These are phyloP conservation scores for Crenuchus spilurus DNA, from an alignment of 2,797 vertebrate species.

Conservation along the genomic window DNA sequence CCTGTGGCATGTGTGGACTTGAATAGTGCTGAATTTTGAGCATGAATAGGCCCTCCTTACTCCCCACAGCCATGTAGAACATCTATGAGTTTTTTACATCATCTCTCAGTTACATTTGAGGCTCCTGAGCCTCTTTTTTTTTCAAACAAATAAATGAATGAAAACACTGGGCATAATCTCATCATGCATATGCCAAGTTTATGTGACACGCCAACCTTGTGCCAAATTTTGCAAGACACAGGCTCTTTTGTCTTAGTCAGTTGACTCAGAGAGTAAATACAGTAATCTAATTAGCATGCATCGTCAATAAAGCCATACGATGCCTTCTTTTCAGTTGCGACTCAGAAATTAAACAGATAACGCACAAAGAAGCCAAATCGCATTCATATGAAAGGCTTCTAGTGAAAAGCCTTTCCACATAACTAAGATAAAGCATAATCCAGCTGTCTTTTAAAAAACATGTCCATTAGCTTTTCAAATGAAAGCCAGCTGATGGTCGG, in stretches of 20 bases:
- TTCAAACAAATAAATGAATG: constrained; percentile 4
- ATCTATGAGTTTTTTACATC: background rate
- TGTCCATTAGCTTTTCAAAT: background rate
- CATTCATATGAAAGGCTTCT: background rate
- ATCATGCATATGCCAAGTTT: constrained; percentile 33
- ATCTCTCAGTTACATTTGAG: constrained; percentile 19
- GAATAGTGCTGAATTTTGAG: background rate
- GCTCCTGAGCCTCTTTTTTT: constrained; percentile 9
- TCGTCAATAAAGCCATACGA: background rate
- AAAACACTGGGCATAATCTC: constrained; percentile 24
- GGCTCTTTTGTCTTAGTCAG: constrained; percentile 37
- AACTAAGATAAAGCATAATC: too few relatives aligned
- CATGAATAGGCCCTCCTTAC: background rate
- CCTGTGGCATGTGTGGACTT: background rate
- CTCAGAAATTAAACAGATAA: constrained; percentile 1
- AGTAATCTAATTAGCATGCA: constrained; percentile 34
- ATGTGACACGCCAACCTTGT: constrained; percentile 19
- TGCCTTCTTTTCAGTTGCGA: background rate
- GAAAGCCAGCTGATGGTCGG: background rate
- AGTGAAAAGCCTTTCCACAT: background rate
- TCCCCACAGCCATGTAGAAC: background rate
- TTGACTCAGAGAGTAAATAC: constrained; percentile 21
- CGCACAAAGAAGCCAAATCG: background rate
- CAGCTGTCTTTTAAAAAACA: background rate
- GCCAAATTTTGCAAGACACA: constrained; percentile 38